Conservation (phyloP, 2,888 invertebrate genomes). For the Frankliniella fusca region DNA sequence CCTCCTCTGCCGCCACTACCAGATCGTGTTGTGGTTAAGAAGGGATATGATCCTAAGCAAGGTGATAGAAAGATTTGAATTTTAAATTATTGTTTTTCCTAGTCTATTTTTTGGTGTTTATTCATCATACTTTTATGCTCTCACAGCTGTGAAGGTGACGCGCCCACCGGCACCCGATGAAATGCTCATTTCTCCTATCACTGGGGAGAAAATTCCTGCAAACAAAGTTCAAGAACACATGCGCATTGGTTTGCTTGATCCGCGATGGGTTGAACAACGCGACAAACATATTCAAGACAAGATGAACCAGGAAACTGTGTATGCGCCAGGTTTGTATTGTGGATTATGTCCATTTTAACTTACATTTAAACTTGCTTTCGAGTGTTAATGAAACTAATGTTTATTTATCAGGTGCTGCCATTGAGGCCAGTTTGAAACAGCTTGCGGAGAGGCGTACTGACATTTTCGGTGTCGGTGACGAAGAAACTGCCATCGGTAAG, state of each 20-base stretch:
- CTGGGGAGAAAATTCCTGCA: slow-evolving; percentile 95
- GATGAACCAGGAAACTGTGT: slow-evolving; percentile 83
- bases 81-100: background rate
- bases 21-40: slow-evolving; percentile 90
- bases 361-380: too few species aligned
- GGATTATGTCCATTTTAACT: too few species aligned
- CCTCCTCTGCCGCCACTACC: slow-evolving; percentile 81
- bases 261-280: slow-evolving; percentile 95
- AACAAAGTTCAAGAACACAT: slow-evolving; percentile 97
- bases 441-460: slow-evolving; percentile 98
- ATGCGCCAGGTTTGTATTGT: slow-evolving; percentile 56
- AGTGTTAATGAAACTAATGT: background rate
- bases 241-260: slow-evolving; percentile 92
- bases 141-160: slow-evolving; percentile 52
- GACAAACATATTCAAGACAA: slow-evolving; percentile 92
- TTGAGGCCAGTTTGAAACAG: slow-evolving; percentile 91
- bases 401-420: slow-evolving; percentile 64
- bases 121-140: background rate
- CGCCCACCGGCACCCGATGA: slow-evolving; percentile 71
- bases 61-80: slow-evolving; percentile 45
- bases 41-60: slow-evolving; percentile 94
- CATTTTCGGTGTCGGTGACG: slow-evolving; percentile 98
- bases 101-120: slow-evolving; percentile 23
- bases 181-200: slow-evolving; percentile 95
- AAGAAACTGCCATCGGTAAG: slow-evolving; percentile 98